These are phyloP conservation scores for Stegana nigrithorax DNA, from an alignment of 2,888 invertebrate species.

Conservation along the genomic window DNA sequence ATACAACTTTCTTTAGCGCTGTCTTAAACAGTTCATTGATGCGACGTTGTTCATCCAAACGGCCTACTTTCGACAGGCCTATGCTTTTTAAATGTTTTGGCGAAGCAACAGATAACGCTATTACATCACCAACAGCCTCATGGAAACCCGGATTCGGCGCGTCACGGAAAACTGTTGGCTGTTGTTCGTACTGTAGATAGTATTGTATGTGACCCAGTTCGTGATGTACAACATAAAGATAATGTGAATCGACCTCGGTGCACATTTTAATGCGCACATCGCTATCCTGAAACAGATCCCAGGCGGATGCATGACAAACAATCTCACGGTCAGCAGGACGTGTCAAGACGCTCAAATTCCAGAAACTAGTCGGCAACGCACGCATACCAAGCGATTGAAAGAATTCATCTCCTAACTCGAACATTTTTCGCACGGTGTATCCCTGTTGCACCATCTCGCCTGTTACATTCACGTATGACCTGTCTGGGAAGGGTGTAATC, in stretches of 20 bases:
- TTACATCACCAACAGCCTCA: conserved; percentile 80
- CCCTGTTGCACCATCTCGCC: conserved; percentile 77
- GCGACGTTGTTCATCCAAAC: conserved; percentile 74
- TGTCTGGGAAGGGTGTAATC: conserved; percentile 79
- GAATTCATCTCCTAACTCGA: conserved; percentile 85
- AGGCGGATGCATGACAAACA: conserved; percentile 88
- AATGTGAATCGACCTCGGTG: conserved; percentile 71
- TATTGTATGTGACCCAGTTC: conserved; percentile 80
- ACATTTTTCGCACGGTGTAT: conserved; percentile 81
- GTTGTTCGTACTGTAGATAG: conserved; percentile 74
- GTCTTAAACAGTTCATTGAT: conserved; percentile 75
- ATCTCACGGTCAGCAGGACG: conserved; percentile 80
- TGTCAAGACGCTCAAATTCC: conserved; percentile 85
- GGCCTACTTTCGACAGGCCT: conserved; percentile 72
- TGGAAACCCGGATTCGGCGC: conserved; percentile 75
- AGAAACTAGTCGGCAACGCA: conserved; percentile 81
- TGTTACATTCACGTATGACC: conserved; percentile 78
- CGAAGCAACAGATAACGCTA: conserved; percentile 77
- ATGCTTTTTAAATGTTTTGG: conserved; percentile 80
- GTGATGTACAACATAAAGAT: conserved; percentile 74
- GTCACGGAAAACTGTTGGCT: conserved; percentile 72
- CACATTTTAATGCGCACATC: conserved; percentile 83
- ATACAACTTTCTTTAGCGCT: conserved; percentile 75
- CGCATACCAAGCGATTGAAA: conserved; percentile 85
- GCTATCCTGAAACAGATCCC: conserved; percentile 85